phyloP scores from a whole-genome alignment of 2,888 invertebrate species.

The Mimachlamys varia region DNA sequence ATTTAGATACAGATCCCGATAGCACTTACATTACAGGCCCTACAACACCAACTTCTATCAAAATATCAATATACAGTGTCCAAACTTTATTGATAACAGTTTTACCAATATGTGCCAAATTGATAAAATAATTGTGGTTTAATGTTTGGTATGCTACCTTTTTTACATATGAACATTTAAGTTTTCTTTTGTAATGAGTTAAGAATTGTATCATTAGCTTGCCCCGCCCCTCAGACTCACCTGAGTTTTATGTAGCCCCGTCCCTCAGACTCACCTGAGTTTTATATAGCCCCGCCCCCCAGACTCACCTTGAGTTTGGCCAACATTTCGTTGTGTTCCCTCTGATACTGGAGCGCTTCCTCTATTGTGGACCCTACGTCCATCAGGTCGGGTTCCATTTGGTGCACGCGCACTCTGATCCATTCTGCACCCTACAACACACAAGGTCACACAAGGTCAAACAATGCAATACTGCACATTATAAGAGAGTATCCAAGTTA shows the following conservation, averaged over 20 bases:
- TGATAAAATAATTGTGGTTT: background rate
- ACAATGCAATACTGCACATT: too few species aligned
- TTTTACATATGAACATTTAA: too few species aligned
- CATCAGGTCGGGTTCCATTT: conserved; percentile 92
- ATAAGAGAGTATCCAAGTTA: too few species aligned
- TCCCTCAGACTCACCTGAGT: background rate
- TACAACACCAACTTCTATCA: background rate
- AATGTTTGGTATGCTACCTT: too few species aligned
- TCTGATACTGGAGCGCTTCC: conserved; percentile 89
- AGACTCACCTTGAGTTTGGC: conserved; percentile 89
- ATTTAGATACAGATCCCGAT: background rate
- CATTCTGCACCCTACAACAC: conserved; percentile 89
- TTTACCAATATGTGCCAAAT: conserved; percentile 1
- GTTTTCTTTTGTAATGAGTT: too few species aligned
- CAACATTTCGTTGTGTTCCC: conserved; percentile 92
- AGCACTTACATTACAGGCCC: background rate
- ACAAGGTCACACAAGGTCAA: conserved; percentile 14
- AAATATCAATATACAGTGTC: background rate
- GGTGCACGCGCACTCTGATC: conserved; percentile 92
- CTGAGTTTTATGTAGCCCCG: background rate
- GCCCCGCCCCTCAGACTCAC: background rate
- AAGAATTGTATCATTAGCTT: too few species aligned
- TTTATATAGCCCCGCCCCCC: background rate
- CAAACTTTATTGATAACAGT: background rate
- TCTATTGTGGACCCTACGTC: conserved; percentile 89